phyloP scores from a whole-genome alignment of 2,888 invertebrate species.

The Imbricaverruca yamaguchii region DNA sequence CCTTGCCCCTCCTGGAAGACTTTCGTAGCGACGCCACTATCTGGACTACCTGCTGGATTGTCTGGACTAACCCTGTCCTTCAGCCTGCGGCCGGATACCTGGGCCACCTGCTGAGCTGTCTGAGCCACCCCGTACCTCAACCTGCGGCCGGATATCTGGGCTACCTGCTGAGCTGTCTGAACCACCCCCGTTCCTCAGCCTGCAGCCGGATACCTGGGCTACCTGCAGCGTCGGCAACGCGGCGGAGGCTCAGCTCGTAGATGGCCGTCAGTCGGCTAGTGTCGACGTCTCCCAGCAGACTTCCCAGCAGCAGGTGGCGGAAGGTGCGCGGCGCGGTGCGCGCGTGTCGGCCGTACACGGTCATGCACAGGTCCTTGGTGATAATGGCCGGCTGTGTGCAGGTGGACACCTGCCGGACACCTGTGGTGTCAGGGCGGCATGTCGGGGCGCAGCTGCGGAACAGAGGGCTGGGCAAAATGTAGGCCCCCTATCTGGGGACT shows the following conservation, averaged over 20 bases:
- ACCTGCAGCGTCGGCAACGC: slow-evolving; percentile 93
- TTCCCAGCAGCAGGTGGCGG: slow-evolving; percentile 59
- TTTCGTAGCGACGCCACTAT: too few species aligned
- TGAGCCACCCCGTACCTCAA: too few species aligned
- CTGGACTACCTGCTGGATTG: too few species aligned
- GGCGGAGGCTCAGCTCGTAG: slow-evolving; percentile 82
- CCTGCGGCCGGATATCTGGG: slow-evolving; percentile 55
- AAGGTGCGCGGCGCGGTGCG: slow-evolving; percentile 71
- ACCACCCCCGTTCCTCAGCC: too few species aligned
- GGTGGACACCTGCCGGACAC: slow-evolving; percentile 71
- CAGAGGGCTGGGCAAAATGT: too few species aligned
- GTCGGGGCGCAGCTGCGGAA: too few species aligned
- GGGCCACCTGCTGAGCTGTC: slow-evolving; percentile 80
- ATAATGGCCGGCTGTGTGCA: slow-evolving; percentile 95
- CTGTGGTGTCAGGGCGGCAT: too few species aligned
- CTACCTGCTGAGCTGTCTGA: slow-evolving; percentile 72
- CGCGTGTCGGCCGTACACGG: slow-evolving; percentile 91
- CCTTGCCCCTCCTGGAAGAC: too few species aligned
- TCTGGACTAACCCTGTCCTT: too few species aligned
- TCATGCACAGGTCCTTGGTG: slow-evolving; percentile 95
- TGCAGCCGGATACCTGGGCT: slow-evolving; percentile 59
- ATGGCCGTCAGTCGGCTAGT: slow-evolving; percentile 94
- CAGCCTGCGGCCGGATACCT: too few species aligned
- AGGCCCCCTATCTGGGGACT: too few species aligned
- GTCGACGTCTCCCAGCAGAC: slow-evolving; percentile 52